Base-by-base conservation (phyloP, 2,888 invertebrate genomes). In the Nowickia ferox region DNA sequence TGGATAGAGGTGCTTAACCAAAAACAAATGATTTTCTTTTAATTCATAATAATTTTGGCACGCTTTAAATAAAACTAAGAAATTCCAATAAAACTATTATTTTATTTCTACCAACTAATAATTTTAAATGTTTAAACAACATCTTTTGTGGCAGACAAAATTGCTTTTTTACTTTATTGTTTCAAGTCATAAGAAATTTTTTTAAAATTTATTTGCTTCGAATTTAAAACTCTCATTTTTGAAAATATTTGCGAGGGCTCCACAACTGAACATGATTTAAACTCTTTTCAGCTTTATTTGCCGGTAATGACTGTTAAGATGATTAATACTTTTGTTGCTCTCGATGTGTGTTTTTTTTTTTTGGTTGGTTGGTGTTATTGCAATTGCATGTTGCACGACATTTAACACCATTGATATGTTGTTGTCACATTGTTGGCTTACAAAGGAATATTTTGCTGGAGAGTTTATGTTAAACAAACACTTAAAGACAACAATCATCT, bases 341-440 rank as follows among this genome's bases (percentile, higher is more conserved):
- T 68, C 51, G 15, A 46, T 59, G n/a, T 0, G 30, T 30, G n/a
- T n/a, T n/a, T 59, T 74, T 15, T 38, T 19, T 53, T n/a, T 4
- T 77, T 30, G 0, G 30, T 30, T 30, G 0, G 1, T 61, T 69
- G 9, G 11, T 63, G 40, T 51, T 74, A 48, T 75, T 84, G 59
- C 65, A 59, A 63, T 84, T 85, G 85, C 85, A 85, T 85, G 85
- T 59, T 82, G 82, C 85, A 85, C 85, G 82, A 78, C 69, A 85
- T 79, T 78, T 85, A 85, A 82, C 82, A 65, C 78, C 85, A 85
- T 71, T 85, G 78, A 82, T 71, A 79, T 82, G 81, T 79, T 81
- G 81, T 85, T 82, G 85, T 78, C 85, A 85, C 78, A 77, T 85
- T 72, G 78, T 74, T 74, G 63, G 63, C 74, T 46, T 63, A 22